phyloP scores from a whole-genome alignment of 2,113 vertebrate species.

The Apodemus sylvaticus region DNA sequence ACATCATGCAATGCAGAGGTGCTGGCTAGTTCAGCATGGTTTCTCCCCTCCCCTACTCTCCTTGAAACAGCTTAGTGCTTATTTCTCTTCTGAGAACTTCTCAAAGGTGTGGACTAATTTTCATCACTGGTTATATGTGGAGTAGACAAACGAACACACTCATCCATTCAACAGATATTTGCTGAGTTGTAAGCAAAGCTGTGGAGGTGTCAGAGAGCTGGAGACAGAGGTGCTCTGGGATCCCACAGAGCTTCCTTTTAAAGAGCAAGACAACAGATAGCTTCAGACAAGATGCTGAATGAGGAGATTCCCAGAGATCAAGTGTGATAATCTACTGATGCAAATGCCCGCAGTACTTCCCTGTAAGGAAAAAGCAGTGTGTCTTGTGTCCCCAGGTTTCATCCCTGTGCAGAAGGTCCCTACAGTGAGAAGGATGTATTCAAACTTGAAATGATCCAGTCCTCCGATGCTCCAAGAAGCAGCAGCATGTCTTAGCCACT shows the following conservation, averaged over 20 bases:
- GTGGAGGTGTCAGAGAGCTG: background rate
- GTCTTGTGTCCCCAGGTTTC: background rate
- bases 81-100: background rate
- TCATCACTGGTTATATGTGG: background rate
- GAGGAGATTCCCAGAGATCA: constrained; percentile 42
- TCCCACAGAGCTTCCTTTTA: constrained; percentile 11
- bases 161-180: constrained; percentile 33
- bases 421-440: constrained; percentile 8
- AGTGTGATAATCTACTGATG: background rate
- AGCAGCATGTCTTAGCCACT: constrained; percentile 31
- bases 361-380: constrained; percentile 42
- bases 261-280: background rate
- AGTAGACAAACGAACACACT: constrained; percentile 13
- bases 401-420: constrained; percentile 5
- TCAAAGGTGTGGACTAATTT: background rate
- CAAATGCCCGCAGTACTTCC: constrained; percentile 47
- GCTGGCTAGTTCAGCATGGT: background rate
- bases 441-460: constrained; percentile 56
- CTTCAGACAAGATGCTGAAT: background rate
- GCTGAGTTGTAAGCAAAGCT: background rate
- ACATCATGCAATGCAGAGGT: background rate
- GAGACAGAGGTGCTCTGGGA: background rate
- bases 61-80: background rate
- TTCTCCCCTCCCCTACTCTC: background rate
- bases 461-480: constrained; percentile 50